phyloP scores from a whole-genome alignment of 2,888 invertebrate genomes.

The Meiosimyza platycephala region DNA sequence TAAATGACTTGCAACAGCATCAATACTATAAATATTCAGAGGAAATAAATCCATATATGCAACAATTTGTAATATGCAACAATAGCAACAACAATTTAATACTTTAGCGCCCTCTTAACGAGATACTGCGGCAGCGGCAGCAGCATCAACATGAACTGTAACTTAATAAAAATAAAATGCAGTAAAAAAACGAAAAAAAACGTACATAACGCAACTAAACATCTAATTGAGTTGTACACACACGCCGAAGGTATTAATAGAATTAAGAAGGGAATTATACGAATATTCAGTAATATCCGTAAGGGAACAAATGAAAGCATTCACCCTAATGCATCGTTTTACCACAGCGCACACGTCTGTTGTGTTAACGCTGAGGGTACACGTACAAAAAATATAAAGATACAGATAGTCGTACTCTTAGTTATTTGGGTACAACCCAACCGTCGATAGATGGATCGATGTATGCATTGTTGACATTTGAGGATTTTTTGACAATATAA shows the following conservation, averaged over 20 bases:
- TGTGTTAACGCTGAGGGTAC: not conserved
- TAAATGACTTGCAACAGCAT: no score
- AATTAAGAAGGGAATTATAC: constrained; percentile 19
- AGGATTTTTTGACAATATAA: not conserved
- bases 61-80: no score
- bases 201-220: not conserved
- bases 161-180: no score
- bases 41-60: no score
- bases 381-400: not conserved
- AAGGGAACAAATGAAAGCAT: not conserved
- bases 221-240: constrained; percentile 21
- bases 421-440: not conserved
- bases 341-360: constrained; percentile 11
- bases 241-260: constrained; percentile 16
- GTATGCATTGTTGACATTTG: constrained; percentile 15
- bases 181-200: not conserved
- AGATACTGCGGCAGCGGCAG: no score
- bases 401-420: not conserved
- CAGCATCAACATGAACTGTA: no score
- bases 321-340: constrained; percentile 5
- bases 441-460: not conserved
- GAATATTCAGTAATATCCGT: not conserved
- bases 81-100: no score
- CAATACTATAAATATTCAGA: no score
- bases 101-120: no score